Base-by-base conservation (phyloP, 2,113 vertebrate species). In the Alligator mississippiensis region DNA sequence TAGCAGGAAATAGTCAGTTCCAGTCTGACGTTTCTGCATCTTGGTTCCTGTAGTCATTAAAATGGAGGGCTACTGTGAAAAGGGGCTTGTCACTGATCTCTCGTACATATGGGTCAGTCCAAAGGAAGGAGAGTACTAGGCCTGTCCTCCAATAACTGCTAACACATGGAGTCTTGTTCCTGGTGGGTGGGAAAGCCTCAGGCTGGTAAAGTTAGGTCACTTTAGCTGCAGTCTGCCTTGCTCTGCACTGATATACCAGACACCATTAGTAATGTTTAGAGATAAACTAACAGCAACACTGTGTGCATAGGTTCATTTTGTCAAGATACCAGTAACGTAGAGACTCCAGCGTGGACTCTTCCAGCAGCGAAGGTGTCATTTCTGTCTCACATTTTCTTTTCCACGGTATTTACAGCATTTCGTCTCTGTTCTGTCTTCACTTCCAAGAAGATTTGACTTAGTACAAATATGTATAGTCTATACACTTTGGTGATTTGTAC, bases 341-440 rank as follows among this genome's bases (percentile, higher is more conserved):
- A 88, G 90, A 89, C 89, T 87, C 3, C 78, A 25, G 1, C 4
- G 63, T 80, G 95, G 88, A 93, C 94, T 92, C 92, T 80, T 81
- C 90, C 94, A 82, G 92, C 82, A 11, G 95, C 87, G 95, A 93
- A 68, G 76, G 95, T 72, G 91, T 96, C 96, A 1, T 57, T 93
- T 93, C 95, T 76, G 93, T 85, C 94, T 68, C 57, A 94, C 90
- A 92, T 97, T 97, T 94, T 30, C 96, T 96, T 97, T 96, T 92
- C 97, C 96, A 80, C 95, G 21, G 92, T 62, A 93, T 96, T 92
- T 94, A 64, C 95, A 89, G 91, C 87, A 11, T 97, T 90, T 34
- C 25, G 81, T 98, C 95, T 96, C 97, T 97, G 96, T 97, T 80
- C 97, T 86, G 97, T 97, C 97, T 97, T 90, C 97, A 91, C 96